Base-by-base conservation (phyloP, 2,888 invertebrate genomes). In the Xestia c-nigrum region DNA sequence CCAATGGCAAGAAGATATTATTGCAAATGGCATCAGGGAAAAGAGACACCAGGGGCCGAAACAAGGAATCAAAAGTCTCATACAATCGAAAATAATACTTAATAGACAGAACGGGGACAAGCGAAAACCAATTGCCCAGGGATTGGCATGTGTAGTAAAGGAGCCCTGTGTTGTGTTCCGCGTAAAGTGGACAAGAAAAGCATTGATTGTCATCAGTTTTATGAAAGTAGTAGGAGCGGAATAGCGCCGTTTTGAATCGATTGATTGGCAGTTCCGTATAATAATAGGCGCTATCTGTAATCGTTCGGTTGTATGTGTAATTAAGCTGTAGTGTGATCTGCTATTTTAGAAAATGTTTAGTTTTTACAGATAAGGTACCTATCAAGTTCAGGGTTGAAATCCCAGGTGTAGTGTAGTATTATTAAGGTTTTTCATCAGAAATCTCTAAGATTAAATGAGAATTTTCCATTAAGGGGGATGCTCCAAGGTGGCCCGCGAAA, bases 81-180 rank as follows among this genome's bases (percentile, higher is more conserved):
- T 31, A 64, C 5, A 14, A 46, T 47, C 14, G 12, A 5, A 31
- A 55, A 80, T 31, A n/a, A 38, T 38, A 38, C 21, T 63, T 55
- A 46, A 38, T 52, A 43, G 40, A 19, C 16, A 72, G 19, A 80
- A 14, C 46, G 6, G 19, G 24, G n/a, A 64, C 4, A 9, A 80
- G 46, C 31, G 40, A 64, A 40, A 80, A 55, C 7, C 1, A 4
- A n/a, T n/a, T n/a, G 4, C 31, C 31, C 31, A 31, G 43, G 12
- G 19, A 47, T 46, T 77, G 16, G 14, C 9, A 16, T 31, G 31
- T 9, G 10, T 9, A 40, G 9, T 12, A 14, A 2, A 40, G 5
- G 52, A 76, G 55, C 5, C 12, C 40, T n/a, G 31, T 1, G 6
- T 5, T 19, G n/a, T 1, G n/a, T 7, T 43, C 21, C 7, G 57